These are phyloP conservation scores for Cerastis leucographa DNA, from an alignment of 2,888 invertebrate species.

Conservation along the genomic window DNA sequence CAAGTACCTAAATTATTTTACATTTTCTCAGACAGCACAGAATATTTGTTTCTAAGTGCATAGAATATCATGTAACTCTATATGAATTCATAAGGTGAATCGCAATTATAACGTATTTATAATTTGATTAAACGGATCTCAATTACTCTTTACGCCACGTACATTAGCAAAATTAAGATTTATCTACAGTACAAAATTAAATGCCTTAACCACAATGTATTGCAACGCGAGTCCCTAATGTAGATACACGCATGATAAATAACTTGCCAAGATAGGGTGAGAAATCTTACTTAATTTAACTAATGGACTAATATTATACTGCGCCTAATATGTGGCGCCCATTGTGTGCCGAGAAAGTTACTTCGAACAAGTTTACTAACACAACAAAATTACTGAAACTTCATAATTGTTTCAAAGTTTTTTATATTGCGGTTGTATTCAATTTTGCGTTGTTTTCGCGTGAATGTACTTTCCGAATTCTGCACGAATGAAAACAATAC, in stretches of 20 bases:
- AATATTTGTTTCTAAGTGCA: neutral
- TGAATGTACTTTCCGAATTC: conserved; percentile 45
- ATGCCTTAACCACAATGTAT: conserved; percentile 88
- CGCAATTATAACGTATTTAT: conserved; percentile 11
- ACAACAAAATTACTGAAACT: conserved; percentile 73
- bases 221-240: conserved; percentile 81
- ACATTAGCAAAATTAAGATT: conserved; percentile 85
- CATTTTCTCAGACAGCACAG: neutral
- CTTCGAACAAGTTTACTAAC: conserved; percentile 67
- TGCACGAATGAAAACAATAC: conserved; percentile 9
- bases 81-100: neutral
- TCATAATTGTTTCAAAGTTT: conserved; percentile 73
- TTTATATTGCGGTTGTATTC: conserved; percentile 66
- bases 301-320: conserved; percentile 86
- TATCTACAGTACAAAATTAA: conserved; percentile 85
- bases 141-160: conserved; percentile 61
- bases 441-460: conserved; percentile 57
- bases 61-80: neutral
- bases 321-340: conserved; percentile 73
- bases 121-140: conserved; percentile 53
- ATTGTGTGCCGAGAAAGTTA: conserved; percentile 71
- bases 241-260: conserved; percentile 85
- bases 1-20: neutral
- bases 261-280: conserved; percentile 84
- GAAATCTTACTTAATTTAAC: conserved; percentile 89